A percentile compares a stretch with the other conserved stretches of the same genome.
Evolutionary conservation across 2,888 invertebrate species (phyloP).

Genomic region (Drosophila nigritarsus): DNA sequence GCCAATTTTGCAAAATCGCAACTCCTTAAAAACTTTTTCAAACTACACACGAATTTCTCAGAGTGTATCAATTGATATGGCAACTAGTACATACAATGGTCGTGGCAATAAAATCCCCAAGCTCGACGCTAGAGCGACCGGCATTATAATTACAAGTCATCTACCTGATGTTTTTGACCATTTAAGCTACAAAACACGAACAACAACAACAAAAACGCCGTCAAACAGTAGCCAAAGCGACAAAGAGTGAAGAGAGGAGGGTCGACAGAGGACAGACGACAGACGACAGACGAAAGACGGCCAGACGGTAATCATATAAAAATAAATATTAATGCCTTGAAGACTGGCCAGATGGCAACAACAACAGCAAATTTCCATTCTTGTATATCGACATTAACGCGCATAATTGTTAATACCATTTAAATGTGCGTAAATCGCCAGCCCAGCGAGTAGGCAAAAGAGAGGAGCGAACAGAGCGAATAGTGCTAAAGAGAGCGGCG

Average conservation of each 20-base stretch:
- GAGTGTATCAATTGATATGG: constrained; percentile 61
- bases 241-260: background rate
- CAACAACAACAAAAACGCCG: constrained; percentile 25
- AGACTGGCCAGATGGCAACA: constrained; percentile 3
- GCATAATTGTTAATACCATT: constrained; percentile 75
- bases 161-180: constrained; percentile 80
- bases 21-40: background rate
- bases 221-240: constrained; percentile 59
- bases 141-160: constrained; percentile 77
- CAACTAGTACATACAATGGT: constrained; percentile 29
- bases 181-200: constrained; percentile 71
- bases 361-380: constrained; percentile 69
- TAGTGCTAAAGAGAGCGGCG: constrained; percentile 23
- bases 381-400: constrained; percentile 62
- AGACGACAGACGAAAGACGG: background rate
- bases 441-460: constrained; percentile 39
- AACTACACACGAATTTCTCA: constrained; percentile 17
- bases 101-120: constrained; percentile 42
- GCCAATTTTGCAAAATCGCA: background rate
- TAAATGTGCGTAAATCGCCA: constrained; percentile 61
- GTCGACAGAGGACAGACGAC: background rate
- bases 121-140: constrained; percentile 36
- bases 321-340: constrained; percentile 64
- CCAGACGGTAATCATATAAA: constrained; percentile 64
- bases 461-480: constrained; percentile 27